Conservation (phyloP, 2,113 vertebrate genomes). For the Apteryx owenii region DNA sequence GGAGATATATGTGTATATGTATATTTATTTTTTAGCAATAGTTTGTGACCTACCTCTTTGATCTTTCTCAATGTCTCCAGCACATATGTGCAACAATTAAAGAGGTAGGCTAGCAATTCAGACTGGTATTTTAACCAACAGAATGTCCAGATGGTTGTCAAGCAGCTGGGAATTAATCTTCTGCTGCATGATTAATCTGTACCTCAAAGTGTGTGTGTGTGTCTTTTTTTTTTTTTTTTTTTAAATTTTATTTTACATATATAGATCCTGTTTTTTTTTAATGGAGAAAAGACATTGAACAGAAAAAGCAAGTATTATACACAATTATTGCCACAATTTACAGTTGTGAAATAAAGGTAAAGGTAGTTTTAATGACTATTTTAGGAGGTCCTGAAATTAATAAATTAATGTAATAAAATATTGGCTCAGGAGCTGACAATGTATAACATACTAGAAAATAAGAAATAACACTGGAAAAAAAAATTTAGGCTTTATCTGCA, state of each 20-base stretch:
- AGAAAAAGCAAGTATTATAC: background rate
- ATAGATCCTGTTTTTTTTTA: background rate
- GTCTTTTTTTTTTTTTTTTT: background rate
- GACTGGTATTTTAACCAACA: conserved; percentile 67
- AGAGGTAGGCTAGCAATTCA: conserved; percentile 71
- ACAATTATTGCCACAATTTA: background rate
- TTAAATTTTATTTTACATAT: background rate
- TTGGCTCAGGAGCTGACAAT: background rate
- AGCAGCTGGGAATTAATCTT: conserved; percentile 70
- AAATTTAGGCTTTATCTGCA: background rate
- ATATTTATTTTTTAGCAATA: background rate
- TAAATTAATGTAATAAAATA: background rate
- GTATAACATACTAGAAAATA: background rate
- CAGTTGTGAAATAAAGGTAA: background rate
- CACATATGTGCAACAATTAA: conserved; percentile 69
- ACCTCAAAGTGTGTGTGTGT: conserved; percentile 10
- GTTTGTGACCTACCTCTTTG: conserved; percentile 61
- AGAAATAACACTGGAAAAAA: background rate
- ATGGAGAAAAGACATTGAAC: background rate
- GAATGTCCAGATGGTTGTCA: conserved; percentile 73
- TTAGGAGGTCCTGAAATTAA: background rate
- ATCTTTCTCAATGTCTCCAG: conserved; percentile 27
- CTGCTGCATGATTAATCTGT: conserved; percentile 63
- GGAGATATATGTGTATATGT: background rate
- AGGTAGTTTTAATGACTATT: background rate